phyloP scores from a whole-genome alignment of 2,113 vertebrate species.

The Phylloscopus trochilus region DNA sequence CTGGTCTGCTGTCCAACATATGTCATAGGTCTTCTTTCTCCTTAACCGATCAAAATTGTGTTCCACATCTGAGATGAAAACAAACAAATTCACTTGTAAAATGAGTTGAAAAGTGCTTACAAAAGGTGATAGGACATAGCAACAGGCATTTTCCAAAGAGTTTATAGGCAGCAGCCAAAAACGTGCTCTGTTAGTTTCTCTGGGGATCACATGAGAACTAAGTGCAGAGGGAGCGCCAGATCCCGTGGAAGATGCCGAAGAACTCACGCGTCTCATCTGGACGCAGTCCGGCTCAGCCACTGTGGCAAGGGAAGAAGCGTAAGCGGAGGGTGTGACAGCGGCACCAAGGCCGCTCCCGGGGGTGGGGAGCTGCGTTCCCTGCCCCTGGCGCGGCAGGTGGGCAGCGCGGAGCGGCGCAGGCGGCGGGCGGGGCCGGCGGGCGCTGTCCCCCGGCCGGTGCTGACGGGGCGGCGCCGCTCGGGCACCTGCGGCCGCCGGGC shows the following conservation, averaged over 20 bases:
- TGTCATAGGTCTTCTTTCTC: not conserved
- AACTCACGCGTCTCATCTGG: fast-evolving
- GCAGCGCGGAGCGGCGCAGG: not conserved
- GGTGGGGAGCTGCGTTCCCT: fast-evolving
- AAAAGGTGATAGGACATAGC: not conserved
- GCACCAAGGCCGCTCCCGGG: not conserved
- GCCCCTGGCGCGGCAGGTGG: not conserved
- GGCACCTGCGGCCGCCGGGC: not conserved
- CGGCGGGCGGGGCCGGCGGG: not conserved
- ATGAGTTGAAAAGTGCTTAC: not conserved
- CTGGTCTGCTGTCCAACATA: not conserved
- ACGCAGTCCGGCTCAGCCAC: fast-evolving
- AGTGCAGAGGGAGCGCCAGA: not conserved
- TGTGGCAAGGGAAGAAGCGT: fast-evolving
- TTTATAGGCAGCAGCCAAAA: not conserved
- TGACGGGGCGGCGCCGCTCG: not conserved
- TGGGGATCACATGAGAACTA: fast-evolving
- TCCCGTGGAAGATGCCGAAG: fast-evolving
- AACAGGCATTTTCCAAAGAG: not conserved
- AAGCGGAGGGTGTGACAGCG: fast-evolving
- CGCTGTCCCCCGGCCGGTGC: not conserved
- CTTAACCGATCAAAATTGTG: fast-evolving
- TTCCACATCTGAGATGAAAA: not conserved
- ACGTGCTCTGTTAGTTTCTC: not conserved
- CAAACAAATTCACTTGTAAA: not conserved